Base-by-base conservation (phyloP, 2,888 invertebrate genomes). In the Erebia ligea region DNA sequence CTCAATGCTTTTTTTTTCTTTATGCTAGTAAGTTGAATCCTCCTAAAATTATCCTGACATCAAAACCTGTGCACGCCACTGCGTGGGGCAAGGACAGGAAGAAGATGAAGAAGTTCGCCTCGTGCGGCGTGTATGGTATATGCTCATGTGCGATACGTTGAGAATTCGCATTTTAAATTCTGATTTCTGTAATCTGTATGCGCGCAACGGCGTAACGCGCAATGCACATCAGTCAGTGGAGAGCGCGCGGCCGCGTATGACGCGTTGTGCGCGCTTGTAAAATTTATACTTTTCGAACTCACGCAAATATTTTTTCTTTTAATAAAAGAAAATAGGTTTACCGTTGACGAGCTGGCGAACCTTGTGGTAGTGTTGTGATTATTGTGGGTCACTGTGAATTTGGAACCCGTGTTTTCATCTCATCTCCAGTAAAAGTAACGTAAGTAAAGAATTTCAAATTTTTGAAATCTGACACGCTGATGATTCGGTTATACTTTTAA, bases 221-320 rank as follows among this genome's bases (percentile, higher is more conserved):
- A 59, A 9, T 25, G 42, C 15, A 17, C 19, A 74, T 72, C 80
- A 84, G 83, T 83, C 76, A 74, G 73, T 77, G 73, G 78, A 78
- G 78, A 81, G 81, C 80, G 82, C 82, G 82, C 80, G 75, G 74
- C 71, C 65, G 76, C 65, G 71, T 68, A 64, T 71, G 70, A 75
- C 78, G 81, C 78, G 82, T 79, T 76, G 78, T 74, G 78, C 77
- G 78, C 78, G 73, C 73, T 79, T 72, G 68, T 77, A 77, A 75
- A 74, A 48, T 5, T 21, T 62, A 48, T 48, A 2, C 0, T 17
- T 45, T 62, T 75, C 77, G 75, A 76, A 69, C 68, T 56, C 42
- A 69, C 70, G 70, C 73, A 75, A 77, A 77, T 75, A 76, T 76
- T 73, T 75, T 74, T 70, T 70, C 73, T 76, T 75, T 72, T 56